Percentiles rank a stretch among this genome's conserved stretches.
These are phyloP conservation scores for Pteromalus puparum DNA, from an alignment of 1,140 invertebrate species.

Conservation along the genomic window DNA sequence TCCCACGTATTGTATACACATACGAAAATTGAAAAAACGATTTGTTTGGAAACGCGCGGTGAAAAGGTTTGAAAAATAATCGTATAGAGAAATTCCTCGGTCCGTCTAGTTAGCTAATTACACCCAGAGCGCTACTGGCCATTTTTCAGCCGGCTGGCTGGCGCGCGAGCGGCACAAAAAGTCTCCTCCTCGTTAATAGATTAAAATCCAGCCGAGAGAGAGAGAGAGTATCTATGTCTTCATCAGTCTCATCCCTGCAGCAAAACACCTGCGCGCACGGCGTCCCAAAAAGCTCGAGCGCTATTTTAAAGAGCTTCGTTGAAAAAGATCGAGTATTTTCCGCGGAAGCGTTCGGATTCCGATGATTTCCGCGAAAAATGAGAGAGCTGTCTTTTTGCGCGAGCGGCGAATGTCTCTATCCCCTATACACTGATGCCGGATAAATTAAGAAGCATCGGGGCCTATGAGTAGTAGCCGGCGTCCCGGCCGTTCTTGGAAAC, in stretches of 20 bases:
- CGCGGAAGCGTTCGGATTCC: background rate
- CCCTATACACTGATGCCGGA: constrained; percentile 10
- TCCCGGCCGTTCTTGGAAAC: constrained; percentile 45
- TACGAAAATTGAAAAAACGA: no score
- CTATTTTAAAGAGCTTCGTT: background rate
- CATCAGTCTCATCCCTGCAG: background rate
- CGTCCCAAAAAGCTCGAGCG: background rate
- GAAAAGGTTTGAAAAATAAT: background rate
- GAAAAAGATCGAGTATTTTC: background rate
- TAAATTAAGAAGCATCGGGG: constrained; percentile 9
- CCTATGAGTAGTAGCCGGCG: constrained; percentile 1
- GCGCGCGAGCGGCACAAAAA: background rate
- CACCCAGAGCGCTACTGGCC: no score
- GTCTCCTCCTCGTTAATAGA: constrained; percentile 21
- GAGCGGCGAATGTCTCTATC: constrained; percentile 53
- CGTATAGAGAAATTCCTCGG: background rate
- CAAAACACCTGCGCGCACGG: background rate
- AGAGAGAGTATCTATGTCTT: background rate
- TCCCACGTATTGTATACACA: background rate
- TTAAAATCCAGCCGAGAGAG: background rate
- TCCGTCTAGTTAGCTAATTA: background rate
- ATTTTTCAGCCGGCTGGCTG: background rate
- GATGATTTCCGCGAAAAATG: constrained; percentile 23
- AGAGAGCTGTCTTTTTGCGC: constrained; percentile 49
- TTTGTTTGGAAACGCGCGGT: no score